Conservation (phyloP, 2,888 invertebrate species). For the Platycheirus rosarum region DNA sequence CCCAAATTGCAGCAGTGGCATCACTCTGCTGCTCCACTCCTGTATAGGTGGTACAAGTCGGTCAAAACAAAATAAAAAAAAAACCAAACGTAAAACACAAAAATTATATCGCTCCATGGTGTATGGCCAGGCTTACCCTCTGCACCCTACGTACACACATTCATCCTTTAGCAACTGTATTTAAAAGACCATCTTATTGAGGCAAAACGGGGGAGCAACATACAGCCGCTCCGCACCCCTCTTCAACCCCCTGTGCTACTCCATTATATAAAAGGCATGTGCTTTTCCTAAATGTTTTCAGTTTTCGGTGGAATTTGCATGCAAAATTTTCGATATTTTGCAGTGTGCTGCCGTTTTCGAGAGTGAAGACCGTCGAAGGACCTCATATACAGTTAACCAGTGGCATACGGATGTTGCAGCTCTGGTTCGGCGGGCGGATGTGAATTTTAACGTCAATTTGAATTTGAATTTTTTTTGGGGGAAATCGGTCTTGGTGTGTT, state of each 20-base stretch:
- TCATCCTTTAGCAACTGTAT: conserved; percentile 73
- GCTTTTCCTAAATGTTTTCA: conserved; percentile 76
- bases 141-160: conserved; percentile 69
- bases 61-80: conserved; percentile 61
- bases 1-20: conserved; percentile 59
- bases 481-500: conserved; percentile 28
- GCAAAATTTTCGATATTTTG: conserved; percentile 75
- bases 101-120: conserved; percentile 48
- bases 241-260: conserved; percentile 72
- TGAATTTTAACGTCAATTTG: conserved; percentile 34
- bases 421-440: conserved; percentile 18
- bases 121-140: conserved; percentile 56
- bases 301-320: conserved; percentile 77
- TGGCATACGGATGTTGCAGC: conserved; percentile 33
- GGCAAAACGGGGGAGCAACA: conserved; percentile 65
- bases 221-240: conserved; percentile 31
- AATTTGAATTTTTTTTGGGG: conserved; percentile 13
- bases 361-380: conserved; percentile 34
- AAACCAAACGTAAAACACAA: conserved; percentile 26
- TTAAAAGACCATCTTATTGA: conserved; percentile 73
- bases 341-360: conserved; percentile 70
- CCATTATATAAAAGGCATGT: conserved; percentile 76
- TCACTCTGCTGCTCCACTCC: conserved; percentile 45
- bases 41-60: conserved; percentile 66
- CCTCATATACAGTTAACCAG: conserved; percentile 9